Conservation (phyloP, 1,140 invertebrate genomes). For the Linepithema humile region DNA sequence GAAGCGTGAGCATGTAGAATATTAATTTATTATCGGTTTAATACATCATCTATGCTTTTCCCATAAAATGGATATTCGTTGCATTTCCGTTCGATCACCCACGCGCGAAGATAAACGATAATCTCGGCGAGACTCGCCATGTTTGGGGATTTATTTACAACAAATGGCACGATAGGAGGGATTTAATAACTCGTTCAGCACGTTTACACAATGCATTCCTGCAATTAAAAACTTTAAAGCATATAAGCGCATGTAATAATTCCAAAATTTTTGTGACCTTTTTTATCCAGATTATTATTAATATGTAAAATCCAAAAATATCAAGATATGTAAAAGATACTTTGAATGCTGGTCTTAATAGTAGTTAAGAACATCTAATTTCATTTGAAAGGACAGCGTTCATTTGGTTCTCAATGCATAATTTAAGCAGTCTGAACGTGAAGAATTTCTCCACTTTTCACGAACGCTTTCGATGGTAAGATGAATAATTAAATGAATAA, state of each 20-base stretch:
- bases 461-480: constrained; percentile 16
- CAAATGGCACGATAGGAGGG: constrained; percentile 3
- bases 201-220: not conserved
- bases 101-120: constrained; percentile 36
- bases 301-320: constrained; percentile 8
- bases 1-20: not conserved
- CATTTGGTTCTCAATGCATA: constrained; percentile 32
- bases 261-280: not conserved
- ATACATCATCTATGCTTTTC: constrained; percentile 10
- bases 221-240: not conserved
- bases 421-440: not conserved
- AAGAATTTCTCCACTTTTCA: constrained; percentile 33
- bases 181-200: constrained; percentile 12
- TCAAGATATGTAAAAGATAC: not conserved
- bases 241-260: not conserved
- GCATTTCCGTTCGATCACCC: constrained; percentile 21
- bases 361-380: constrained; percentile 13
- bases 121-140: not conserved
- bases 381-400: not conserved
- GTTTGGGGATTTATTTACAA: constrained; percentile 26
- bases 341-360: not conserved
- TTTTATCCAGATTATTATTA: not conserved
- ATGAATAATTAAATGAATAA: constrained; percentile 56
- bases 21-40: constrained; percentile 34
- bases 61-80: constrained; percentile 20